Conservation (phyloP, 1,140 invertebrate species). For the Drosophila kanapiae region DNA sequence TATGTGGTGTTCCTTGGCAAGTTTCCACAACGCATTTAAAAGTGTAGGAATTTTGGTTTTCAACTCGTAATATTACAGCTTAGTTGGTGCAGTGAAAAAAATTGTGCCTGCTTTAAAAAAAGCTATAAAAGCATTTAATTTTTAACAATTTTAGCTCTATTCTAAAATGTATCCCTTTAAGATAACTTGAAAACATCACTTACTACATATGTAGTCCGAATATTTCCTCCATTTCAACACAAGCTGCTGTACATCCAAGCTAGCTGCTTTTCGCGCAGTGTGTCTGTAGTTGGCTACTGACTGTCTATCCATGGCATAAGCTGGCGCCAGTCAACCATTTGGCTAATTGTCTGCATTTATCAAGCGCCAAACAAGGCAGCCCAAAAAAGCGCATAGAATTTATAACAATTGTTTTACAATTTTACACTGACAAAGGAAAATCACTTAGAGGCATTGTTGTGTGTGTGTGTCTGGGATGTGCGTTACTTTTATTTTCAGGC, state of each 20-base stretch:
- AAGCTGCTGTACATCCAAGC: not conserved
- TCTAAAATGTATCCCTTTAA: too few species aligned
- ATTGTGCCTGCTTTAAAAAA: too few species aligned
- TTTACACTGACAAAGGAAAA: constrained; percentile 46
- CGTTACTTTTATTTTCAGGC: constrained; percentile 60
- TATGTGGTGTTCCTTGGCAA: constrained; percentile 17
- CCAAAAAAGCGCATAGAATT: constrained; percentile 66
- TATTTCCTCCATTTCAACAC: not conserved
- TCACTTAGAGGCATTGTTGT: constrained; percentile 53
- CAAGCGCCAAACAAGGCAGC: constrained; percentile 61
- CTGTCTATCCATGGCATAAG: constrained; percentile 51
- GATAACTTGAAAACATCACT: too few species aligned
- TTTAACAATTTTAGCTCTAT: fast-evolving
- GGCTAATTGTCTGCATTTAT: constrained; percentile 82
- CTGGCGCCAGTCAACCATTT: constrained; percentile 77
- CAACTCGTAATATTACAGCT: not conserved
- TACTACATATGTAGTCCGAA: too few species aligned
- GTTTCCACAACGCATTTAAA: constrained; percentile 3
- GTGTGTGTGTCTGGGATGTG: constrained; percentile 37
- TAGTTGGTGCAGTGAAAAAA: not conserved
- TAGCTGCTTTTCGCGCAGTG: constrained; percentile 26
- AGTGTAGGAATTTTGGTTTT: constrained; percentile 3
- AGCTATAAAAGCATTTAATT: not conserved
- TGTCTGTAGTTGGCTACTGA: constrained; percentile 1
- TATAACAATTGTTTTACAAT: constrained; percentile 81